A percentile compares a stretch with the other conserved stretches of the same genome.
Evolutionary conservation across 2,888 invertebrate genomes (phyloP).

Genomic region (Hyposoter dolosus): DNA sequence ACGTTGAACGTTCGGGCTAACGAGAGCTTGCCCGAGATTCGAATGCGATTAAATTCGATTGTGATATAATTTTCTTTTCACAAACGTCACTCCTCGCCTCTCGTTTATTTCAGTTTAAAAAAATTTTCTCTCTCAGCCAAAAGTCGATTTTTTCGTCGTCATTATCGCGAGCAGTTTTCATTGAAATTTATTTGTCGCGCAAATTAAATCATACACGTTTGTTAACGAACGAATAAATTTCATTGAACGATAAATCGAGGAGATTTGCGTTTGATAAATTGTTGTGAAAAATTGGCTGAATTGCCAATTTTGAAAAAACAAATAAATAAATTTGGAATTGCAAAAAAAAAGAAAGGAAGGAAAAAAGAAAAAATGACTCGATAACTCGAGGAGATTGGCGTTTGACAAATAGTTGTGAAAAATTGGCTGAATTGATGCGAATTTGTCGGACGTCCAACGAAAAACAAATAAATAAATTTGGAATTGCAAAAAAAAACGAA

Average conservation of each 20-base stretch:
- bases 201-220: no score
- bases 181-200: not conserved
- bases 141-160: not conserved
- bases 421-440: no score
- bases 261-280: no score
- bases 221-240: no score
- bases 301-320: not conserved
- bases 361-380: not conserved
- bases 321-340: not conserved
- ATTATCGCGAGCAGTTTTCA: not conserved
- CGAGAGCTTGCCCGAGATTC: conserved; percentile 25
- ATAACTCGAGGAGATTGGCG: not conserved
- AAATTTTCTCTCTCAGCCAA: not conserved
- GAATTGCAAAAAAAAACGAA: not conserved
- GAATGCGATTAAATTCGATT: conserved; percentile 35
- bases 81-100: not conserved
- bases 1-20: conserved; percentile 55
- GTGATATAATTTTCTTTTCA: conserved; percentile 17
- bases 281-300: no score
- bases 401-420: no score
- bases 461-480: not conserved
- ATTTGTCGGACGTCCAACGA: not conserved
- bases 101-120: not conserved
- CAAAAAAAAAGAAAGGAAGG: not conserved
- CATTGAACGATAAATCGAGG: no score